Conservation (phyloP, 2,888 invertebrate genomes). For the Lymantria dispar region DNA sequence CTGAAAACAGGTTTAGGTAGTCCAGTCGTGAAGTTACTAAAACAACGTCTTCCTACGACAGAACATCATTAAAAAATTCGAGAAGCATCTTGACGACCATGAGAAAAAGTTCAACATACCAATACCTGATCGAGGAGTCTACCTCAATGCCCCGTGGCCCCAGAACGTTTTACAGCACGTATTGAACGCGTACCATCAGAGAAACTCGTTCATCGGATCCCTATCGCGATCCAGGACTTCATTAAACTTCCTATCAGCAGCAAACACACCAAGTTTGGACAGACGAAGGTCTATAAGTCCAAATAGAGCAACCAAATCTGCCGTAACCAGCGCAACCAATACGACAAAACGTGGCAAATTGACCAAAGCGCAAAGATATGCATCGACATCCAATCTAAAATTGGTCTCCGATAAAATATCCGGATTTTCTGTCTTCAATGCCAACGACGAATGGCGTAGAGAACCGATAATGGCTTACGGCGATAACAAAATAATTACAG, state of each 20-base stretch:
- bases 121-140: constrained; percentile 55
- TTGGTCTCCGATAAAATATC: constrained; percentile 71
- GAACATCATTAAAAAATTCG: constrained; percentile 60
- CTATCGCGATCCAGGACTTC: constrained; percentile 82
- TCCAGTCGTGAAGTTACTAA: constrained; percentile 4
- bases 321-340: constrained; percentile 46
- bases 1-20: neutral
- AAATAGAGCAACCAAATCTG: constrained; percentile 48
- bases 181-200: constrained; percentile 60
- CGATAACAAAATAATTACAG: constrained; percentile 35
- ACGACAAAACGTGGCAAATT: constrained; percentile 58
- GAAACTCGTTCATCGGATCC: constrained; percentile 77
- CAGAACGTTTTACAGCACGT: constrained; percentile 71
- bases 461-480: constrained; percentile 74
- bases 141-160: constrained; percentile 69
- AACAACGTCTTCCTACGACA: constrained; percentile 34
- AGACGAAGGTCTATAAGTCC: constrained; percentile 65
- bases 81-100: constrained; percentile 69
- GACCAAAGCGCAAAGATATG: constrained; percentile 56
- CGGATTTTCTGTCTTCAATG: constrained; percentile 66
- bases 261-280: constrained; percentile 58
- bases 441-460: constrained; percentile 46
- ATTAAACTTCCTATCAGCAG: constrained; percentile 62
- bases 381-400: constrained; percentile 68
- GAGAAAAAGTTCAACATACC: constrained; percentile 68